Percentiles rank a stretch among this genome's conserved stretches.
These are phyloP conservation scores for Scalopus aquaticus DNA, from an alignment of 2,113 vertebrate species.

Conservation along the genomic window DNA sequence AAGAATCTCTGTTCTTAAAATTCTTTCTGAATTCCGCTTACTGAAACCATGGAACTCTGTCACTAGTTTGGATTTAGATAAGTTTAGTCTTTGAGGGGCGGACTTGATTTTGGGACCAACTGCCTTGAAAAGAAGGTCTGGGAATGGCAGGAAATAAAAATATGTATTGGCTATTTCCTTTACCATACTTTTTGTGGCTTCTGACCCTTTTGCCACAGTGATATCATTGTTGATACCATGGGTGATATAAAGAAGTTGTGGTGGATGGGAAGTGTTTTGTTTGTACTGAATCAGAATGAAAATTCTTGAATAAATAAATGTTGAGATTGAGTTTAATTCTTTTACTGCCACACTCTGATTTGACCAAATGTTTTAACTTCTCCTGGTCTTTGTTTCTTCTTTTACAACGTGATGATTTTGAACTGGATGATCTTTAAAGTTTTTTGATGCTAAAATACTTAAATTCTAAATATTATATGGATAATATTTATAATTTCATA, in stretches of 20 bases:
- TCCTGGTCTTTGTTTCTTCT: neutral
- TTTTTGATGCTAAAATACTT: neutral
- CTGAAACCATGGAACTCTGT: slow-evolving; percentile 32
- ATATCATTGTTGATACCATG: slow-evolving; percentile 5
- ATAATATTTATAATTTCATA: neutral
- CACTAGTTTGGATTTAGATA: slow-evolving; percentile 46
- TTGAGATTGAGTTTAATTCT: neutral
- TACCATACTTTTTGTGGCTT: neutral
- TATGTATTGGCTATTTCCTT: slow-evolving; percentile 1
- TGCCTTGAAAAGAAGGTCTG: slow-evolving; percentile 1
- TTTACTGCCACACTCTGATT: neutral
- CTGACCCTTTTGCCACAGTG: no score
- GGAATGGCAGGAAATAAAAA: slow-evolving; percentile 15
- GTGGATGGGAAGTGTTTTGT: neutral
- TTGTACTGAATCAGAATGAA: neutral
- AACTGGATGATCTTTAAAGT: neutral
- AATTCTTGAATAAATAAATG: slow-evolving; percentile 13
- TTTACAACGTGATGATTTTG: neutral
- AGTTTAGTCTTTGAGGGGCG: slow-evolving; percentile 6
- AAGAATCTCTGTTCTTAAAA: slow-evolving; percentile 33
- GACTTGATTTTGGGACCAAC: neutral
- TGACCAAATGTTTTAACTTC: neutral
- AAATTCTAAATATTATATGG: neutral
- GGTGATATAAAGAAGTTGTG: neutral
- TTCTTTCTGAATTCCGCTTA: slow-evolving; percentile 2